Evolutionary conservation across 2,797 vertebrate genomes (phyloP), one percentile per base, ranked within the genome.

Genomic region (Gila robusta): DNA sequence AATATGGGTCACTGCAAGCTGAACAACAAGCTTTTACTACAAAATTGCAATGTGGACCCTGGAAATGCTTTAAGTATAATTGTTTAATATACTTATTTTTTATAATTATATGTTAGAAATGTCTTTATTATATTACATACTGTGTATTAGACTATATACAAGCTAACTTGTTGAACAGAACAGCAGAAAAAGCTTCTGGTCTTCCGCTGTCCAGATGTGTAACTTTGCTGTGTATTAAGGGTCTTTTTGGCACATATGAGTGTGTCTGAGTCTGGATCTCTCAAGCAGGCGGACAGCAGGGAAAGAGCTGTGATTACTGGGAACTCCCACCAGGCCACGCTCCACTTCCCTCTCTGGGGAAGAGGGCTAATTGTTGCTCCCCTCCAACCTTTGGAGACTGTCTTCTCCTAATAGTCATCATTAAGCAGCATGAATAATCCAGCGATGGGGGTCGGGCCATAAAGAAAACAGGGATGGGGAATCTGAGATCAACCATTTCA

Each of bases 281-380:
- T 77, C 73, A 67, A 64, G 26, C 23, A 70, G 26, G 35, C 62
- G 9, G 35, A 83, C 39, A 16, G 73, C 59, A 73, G 56, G 32
- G 81, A 66, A n/a, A 49, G 79, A 81, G 78, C 72, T 49, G 85
- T 83, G 89, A 88, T 91, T 86, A 83, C 85, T 67, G 83, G 64
- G 86, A 82, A 81, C 81, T 90, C 90, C 89, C 90, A 73, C 70
- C 85, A 85, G 89, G 79, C 88, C 85, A 86, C 73, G 85, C 89
- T 89, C 79, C 73, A 72, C 66, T 85, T 26, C 56, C 84, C 84
- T 56, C 90, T 56, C 87, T 79, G 39, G 35, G 56, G 59, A 78
- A 89, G 87, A 82, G 89, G 87, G 82, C 79, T 91, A 91, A 86
- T 88, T 88, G 85, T 85, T 89, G 90, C 37, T 21, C 88, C 87